Conservation (phyloP, 2,113 vertebrate genomes). For the Colinus virginianus region DNA sequence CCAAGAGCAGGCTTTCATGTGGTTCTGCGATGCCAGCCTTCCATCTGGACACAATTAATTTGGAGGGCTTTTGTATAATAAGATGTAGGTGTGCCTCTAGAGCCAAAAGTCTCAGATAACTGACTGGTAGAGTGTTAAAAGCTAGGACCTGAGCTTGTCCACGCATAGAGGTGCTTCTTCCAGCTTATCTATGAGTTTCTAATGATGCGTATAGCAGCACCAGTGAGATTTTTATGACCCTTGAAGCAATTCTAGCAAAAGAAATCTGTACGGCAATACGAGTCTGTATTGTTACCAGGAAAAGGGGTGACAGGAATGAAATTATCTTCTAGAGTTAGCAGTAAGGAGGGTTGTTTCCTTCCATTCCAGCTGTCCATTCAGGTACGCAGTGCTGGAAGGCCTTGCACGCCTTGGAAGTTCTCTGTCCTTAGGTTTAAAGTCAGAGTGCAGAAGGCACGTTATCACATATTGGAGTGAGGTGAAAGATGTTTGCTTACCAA, state of each 20-base stretch:
- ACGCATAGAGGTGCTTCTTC: background rate
- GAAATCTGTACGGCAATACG: background rate
- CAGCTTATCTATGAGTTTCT: background rate
- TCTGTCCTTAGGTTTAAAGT: background rate
- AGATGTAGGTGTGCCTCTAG: background rate
- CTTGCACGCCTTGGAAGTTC: background rate
- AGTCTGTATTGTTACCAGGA: background rate
- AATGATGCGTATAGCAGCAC: fast-evolving
- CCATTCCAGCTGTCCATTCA: background rate
- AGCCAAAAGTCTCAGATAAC: background rate
- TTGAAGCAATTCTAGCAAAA: background rate
- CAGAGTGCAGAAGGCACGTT: background rate
- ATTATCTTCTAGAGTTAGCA: background rate
- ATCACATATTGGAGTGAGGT: background rate
- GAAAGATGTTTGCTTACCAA: background rate
- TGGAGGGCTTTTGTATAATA: background rate
- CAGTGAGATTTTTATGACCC: background rate
- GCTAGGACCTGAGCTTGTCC: background rate
- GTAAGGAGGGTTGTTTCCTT: background rate
- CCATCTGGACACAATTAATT: background rate
- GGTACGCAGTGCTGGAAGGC: background rate
- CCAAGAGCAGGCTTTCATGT: background rate
- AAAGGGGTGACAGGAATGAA: background rate
- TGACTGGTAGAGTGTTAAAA: background rate
- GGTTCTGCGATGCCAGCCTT: background rate